Evolutionary conservation across 1,140 invertebrate species (phyloP), one percentile per base, ranked within the genome.

Genomic region (Drosophila pandora): DNA sequence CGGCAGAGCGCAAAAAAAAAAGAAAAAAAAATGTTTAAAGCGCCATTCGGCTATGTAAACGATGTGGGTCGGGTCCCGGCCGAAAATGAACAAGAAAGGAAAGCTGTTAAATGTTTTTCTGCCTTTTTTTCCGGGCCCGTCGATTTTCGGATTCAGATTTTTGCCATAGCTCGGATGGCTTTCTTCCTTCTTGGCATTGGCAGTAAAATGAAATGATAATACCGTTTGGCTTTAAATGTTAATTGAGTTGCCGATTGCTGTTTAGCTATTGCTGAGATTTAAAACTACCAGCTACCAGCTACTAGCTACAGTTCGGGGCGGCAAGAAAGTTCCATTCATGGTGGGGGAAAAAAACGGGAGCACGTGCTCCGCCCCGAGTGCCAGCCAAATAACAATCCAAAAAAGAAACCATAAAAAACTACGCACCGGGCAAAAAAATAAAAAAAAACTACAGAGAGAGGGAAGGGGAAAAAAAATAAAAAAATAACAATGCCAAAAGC

Each of bases 61-160:
- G 59, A 77, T 77, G 68, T 37, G 60, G 34, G 41, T 43, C 41
- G 13, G 41, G 53, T 48, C 70, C 22, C 48, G 47, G 25, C 52
- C 59, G 23, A 71, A 64, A 74, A 77, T 28, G 43, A 52, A 65
- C 77, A 58, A 62, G 60, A 79, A 76, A 84, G 80, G 76, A 79
- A 79, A 84, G 81, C 78, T 68, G 70, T 78, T 81, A 75, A 84
- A 71, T 68, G 68, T 63, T 73, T 65, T 56, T 79, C 69, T 58
- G 13, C 30, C 49, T 32, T 54, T 64, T 71, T 76, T 17, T 17
- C 17, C 17, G 17, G 17, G 41, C 34, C 54, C 52, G 21, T 62
- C 39, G 41, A 21, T 43, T 13, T 68, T 41, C 48, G 17, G 39
- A 53, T 73, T 59, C 37, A 48, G 41, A 62, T 70, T 70, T 73